Evolutionary conservation across 1,140 invertebrate species (phyloP).

Genomic region (Zaprionus davidi): DNA sequence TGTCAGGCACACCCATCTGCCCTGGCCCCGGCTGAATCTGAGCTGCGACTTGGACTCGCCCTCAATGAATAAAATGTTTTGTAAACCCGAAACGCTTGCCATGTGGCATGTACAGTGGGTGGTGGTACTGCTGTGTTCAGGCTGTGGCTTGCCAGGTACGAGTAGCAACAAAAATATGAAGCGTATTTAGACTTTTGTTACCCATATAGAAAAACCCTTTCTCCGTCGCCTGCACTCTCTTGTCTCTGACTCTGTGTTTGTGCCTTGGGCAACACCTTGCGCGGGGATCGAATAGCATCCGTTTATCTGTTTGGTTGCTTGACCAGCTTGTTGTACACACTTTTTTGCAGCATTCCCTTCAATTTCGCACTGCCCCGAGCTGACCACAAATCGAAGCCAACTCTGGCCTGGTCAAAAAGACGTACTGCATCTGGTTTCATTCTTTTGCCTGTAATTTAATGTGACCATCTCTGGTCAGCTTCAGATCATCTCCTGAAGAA

Average conservation of each 20-base stretch:
- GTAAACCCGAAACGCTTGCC: slow-evolving; percentile 76
- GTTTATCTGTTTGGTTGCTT: slow-evolving; percentile 71
- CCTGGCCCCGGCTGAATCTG: slow-evolving; percentile 37
- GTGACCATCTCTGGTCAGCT: slow-evolving; percentile 44
- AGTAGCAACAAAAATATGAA: not conserved
- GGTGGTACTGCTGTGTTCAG: too few species aligned
- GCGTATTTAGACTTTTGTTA: not conserved
- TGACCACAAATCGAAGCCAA: slow-evolving; percentile 48
- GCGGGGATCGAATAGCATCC: slow-evolving; percentile 66
- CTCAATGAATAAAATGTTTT: slow-evolving; percentile 78
- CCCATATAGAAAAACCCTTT: not conserved
- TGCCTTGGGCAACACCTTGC: slow-evolving; percentile 33
- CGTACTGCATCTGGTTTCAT: slow-evolving; percentile 49
- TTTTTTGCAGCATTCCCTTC: slow-evolving; percentile 22
- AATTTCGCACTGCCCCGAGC: not conserved
- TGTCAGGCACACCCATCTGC: not conserved
- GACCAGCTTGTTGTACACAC: slow-evolving; percentile 67
- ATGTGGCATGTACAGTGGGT: slow-evolving; percentile 19
- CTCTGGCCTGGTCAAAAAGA: not conserved
- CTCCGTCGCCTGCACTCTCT: not conserved
- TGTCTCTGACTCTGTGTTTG: not conserved
- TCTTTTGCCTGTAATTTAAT: slow-evolving; percentile 71
- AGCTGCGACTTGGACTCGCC: slow-evolving; percentile 46
- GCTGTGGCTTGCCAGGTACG: too few species aligned
- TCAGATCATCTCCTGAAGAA: not conserved